Conservation (phyloP, 2,888 invertebrate species). For the Pediacus dermestoides region DNA sequence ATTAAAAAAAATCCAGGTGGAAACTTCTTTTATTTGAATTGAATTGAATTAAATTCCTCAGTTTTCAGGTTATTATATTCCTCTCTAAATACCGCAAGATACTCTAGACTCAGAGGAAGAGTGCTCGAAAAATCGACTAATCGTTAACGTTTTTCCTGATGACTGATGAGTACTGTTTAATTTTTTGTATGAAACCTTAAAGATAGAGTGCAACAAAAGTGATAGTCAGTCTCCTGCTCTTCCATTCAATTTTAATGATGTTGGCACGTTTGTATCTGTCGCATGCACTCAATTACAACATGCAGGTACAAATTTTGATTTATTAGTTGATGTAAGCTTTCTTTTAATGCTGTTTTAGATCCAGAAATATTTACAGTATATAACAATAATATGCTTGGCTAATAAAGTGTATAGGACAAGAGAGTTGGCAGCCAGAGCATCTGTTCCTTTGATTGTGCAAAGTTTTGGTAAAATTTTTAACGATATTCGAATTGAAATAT, state of each 20-base stretch:
- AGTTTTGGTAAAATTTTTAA: no score
- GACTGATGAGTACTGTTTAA: slow-evolving; percentile 61
- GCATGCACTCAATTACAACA: slow-evolving; percentile 64
- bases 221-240: slow-evolving; percentile 57
- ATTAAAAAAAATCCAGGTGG: no score
- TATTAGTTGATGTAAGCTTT: no score
- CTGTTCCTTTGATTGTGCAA: slow-evolving; percentile 61
- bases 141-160: slow-evolving; percentile 77
- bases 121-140: slow-evolving; percentile 65
- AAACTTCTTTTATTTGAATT: no score
- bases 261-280: slow-evolving; percentile 76
- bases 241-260: slow-evolving; percentile 75
- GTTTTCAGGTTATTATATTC: no score
- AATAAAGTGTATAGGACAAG: slow-evolving; percentile 68
- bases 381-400: slow-evolving; percentile 61
- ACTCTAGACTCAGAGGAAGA: slow-evolving; percentile 57
- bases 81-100: no score
- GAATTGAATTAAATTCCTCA: no score
- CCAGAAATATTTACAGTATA: slow-evolving; percentile 61
- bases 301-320: no score
- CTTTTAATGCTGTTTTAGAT: no score
- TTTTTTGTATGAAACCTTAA: slow-evolving; percentile 49
- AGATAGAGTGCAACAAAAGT: slow-evolving; percentile 44
- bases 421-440: slow-evolving; percentile 68
- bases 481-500: no score